A percentile compares a stretch with the other conserved stretches of the same genome.
These are phyloP conservation scores for Ophioninae sp. DNA, from an alignment of 2,888 invertebrate species.

Conservation along the genomic window DNA sequence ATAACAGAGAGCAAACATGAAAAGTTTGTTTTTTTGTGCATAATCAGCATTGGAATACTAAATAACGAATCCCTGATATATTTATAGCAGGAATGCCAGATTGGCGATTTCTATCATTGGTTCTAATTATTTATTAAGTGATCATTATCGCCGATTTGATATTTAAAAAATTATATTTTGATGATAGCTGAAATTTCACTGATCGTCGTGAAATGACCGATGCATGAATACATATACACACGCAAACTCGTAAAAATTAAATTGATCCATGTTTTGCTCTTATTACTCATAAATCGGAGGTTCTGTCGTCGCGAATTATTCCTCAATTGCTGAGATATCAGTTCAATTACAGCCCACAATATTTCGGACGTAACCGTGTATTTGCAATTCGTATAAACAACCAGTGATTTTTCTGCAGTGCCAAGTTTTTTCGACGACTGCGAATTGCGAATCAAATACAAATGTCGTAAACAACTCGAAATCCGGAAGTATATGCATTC, in stretches of 20 bases:
- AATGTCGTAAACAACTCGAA: neutral
- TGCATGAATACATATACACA: neutral
- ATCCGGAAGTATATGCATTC: neutral
- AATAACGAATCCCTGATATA: neutral
- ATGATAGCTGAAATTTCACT: neutral
- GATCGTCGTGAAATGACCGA: neutral
- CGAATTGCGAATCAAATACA: neutral
- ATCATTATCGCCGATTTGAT: neutral
- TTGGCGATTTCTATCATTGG: neutral
- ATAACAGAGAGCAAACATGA: neutral
- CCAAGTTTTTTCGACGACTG: neutral
- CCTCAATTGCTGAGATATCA: slow-evolving; percentile 10
- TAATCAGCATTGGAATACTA: neutral
- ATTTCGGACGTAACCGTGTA: slow-evolving; percentile 11
- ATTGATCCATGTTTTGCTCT: slow-evolving; percentile 22
- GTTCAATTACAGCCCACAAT: neutral
- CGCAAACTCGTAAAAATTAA: neutral
- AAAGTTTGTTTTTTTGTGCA: neutral
- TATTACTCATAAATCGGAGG: slow-evolving; percentile 32
- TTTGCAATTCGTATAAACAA: neutral
- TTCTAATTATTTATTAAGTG: neutral
- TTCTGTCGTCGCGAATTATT: slow-evolving; percentile 46
- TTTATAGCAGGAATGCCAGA: neutral
- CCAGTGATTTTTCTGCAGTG: slow-evolving; percentile 3
- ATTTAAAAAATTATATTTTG: neutral